Evolutionary conservation across 1,140 invertebrate species (phyloP), one percentile per base, ranked within the genome.

Genomic region (Sycobia sp.): DNA sequence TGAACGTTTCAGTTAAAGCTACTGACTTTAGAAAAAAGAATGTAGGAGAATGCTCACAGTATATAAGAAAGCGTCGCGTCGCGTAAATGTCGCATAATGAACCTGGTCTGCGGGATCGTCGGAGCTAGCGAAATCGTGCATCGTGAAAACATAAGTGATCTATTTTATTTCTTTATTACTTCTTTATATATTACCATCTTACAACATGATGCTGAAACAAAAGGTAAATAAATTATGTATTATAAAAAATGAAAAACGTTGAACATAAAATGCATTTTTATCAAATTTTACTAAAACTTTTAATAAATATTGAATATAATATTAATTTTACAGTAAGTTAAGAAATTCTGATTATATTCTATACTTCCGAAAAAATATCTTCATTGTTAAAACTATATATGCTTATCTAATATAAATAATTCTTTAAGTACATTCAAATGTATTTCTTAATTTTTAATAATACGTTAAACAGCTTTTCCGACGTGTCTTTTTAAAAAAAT

Each of bases 41-140:
- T 69, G 65, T 36, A 61, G 76, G 75, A 73, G 75, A 76, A 74
- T 65, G 73, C 71, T 61, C 68, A 59, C 51, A 53, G 70, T 72
- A 73, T 73, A 74, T 73, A 74, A 74, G 72, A 68, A 71, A 66
- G 63, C 65, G 14, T 36, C 54, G 51, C 56, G n/a, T 16, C 41
- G 39, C 22, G 23, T 41, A 38, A 58, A 66, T 68, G 71, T 63
- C 67, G 61, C 62, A 65, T 57, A 63, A 39, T 49, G 59, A 62
- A 63, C 50, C 43, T 18, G 27, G 7, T 0, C n/a, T 25, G 54
- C 29, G 56, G 59, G 56, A 29, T 59, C 46, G 53, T 53, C 20
- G 23, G 63, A 38, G 22, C 56, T 59, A 14, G 56, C 39, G 51
- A 65, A 60, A 62, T 57, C 53, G 60, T 32, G 46, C 55, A 56